Percentiles rank a stretch among this genome's conserved stretches.
These are phyloP conservation scores for Leptosomus discolor DNA, from an alignment of 2,113 vertebrate genomes.

Conservation along the genomic window DNA sequence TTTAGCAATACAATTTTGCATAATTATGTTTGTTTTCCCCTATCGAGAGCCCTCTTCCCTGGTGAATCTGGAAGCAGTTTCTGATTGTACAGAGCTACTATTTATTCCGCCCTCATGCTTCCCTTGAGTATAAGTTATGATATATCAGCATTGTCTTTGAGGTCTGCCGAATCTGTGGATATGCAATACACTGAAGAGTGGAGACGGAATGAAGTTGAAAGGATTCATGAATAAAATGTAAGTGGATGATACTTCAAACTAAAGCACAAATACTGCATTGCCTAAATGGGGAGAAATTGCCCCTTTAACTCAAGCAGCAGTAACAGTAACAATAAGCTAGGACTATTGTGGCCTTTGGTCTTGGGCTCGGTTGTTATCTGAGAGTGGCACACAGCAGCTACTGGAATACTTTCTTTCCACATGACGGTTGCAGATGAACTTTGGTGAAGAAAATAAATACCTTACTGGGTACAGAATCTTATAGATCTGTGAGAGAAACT, in stretches of 20 bases:
- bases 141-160: slow-evolving; percentile 46
- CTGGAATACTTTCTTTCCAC: not conserved
- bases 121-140: slow-evolving; percentile 30
- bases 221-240: slow-evolving; percentile 46
- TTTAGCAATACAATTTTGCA: slow-evolving; percentile 56
- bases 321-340: not conserved
- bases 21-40: slow-evolving; percentile 56
- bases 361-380: not conserved
- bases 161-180: not conserved
- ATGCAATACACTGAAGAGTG: not conserved
- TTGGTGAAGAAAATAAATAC: not conserved
- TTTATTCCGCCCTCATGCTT: not conserved
- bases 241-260: slow-evolving; percentile 31
- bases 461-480: not conserved
- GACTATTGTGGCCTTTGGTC: slow-evolving; percentile 14
- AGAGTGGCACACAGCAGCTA: not conserved
- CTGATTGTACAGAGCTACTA: not conserved
- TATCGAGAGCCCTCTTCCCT: not conserved
- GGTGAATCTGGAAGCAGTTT: not conserved
- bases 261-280: not conserved
- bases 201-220: slow-evolving; percentile 38
- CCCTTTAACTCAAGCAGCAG: slow-evolving; percentile 28
- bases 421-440: not conserved
- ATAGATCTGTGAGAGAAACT: not conserved
- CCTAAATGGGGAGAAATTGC: slow-evolving; percentile 44